Conservation (phyloP, 1,140 invertebrate species). For the Maconellicoccus hirsutus region DNA sequence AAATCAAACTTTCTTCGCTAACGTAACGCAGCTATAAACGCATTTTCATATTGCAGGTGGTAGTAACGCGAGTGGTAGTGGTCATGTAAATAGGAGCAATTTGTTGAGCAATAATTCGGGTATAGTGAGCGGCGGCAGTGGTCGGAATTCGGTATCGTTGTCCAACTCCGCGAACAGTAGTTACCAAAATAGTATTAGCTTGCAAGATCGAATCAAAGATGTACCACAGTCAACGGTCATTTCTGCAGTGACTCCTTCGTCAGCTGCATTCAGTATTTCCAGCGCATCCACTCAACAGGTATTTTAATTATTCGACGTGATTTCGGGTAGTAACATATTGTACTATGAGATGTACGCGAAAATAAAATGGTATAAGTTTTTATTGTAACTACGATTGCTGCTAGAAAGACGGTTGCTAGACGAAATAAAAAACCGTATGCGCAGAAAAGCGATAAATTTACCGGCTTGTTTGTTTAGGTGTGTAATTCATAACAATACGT, state of each 20-base stretch:
- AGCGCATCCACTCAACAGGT: neutral
- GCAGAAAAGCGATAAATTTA: too few species aligned
- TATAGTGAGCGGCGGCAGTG: neutral
- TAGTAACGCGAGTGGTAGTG: neutral
- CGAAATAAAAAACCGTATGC: too few species aligned
- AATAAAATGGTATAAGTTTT: too few species aligned
- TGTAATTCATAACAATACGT: conserved; percentile 22
- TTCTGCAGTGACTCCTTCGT: neutral
- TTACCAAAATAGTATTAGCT: conserved; percentile 19
- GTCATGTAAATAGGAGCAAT: neutral
- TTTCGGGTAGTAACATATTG: too few species aligned
- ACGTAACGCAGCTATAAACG: too few species aligned
- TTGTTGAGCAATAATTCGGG: neutral
- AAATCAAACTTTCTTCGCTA: too few species aligned
- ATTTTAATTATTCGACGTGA: too few species aligned
- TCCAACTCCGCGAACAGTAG: conserved; percentile 1
- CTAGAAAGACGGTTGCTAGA: too few species aligned
- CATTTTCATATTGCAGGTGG: neutral
- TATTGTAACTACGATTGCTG: too few species aligned
- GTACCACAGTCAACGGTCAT: conserved; percentile 7
- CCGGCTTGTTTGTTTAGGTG: neutral
- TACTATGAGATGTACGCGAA: too few species aligned
- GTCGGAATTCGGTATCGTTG: neutral
- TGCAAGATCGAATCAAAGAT: conserved; percentile 17
- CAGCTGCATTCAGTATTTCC: neutral